phyloP scores from a whole-genome alignment of 2,797 vertebrate species.

The Coendou prehensilis region DNA sequence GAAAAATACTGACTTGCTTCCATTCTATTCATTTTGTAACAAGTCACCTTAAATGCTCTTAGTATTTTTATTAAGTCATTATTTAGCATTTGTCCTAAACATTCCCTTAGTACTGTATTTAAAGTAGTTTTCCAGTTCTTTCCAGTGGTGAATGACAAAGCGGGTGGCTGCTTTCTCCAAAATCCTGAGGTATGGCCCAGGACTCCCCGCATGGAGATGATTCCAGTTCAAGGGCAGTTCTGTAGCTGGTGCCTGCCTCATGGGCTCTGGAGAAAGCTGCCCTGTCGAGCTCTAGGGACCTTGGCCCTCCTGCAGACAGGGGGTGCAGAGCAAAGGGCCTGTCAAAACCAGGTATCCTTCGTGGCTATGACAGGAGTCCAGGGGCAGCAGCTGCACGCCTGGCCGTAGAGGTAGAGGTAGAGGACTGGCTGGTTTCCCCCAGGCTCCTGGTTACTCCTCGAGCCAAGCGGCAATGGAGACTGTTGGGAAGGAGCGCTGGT shows the following conservation, averaged over 20 bases:
- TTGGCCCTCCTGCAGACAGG: too few relatives aligned
- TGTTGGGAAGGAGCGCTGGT: not conserved
- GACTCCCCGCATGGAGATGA: not conserved
- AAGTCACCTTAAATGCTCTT: not conserved
- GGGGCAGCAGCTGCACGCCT: not conserved
- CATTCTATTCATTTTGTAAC: not conserved
- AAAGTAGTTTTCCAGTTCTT: not conserved
- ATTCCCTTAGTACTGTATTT: not conserved
- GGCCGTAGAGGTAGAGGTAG: not conserved
- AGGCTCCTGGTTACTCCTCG: not conserved
- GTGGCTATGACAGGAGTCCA: not conserved
- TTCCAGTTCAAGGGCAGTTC: not conserved
- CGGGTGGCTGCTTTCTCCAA: not conserved
- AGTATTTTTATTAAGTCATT: not conserved
- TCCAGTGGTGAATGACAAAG: fast-evolving
- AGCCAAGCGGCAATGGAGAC: not conserved
- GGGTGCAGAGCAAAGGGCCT: not conserved
- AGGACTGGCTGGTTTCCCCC: not conserved
- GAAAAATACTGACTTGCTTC: not conserved
- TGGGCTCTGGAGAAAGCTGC: not conserved
- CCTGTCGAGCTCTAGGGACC: too few relatives aligned
- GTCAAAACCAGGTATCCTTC: not conserved
- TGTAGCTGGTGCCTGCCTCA: not conserved
- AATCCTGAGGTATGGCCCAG: too few relatives aligned
- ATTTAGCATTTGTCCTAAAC: not conserved